phyloP scores from a whole-genome alignment of 2,113 vertebrate species.

The Pheucticus melanocephalus region DNA sequence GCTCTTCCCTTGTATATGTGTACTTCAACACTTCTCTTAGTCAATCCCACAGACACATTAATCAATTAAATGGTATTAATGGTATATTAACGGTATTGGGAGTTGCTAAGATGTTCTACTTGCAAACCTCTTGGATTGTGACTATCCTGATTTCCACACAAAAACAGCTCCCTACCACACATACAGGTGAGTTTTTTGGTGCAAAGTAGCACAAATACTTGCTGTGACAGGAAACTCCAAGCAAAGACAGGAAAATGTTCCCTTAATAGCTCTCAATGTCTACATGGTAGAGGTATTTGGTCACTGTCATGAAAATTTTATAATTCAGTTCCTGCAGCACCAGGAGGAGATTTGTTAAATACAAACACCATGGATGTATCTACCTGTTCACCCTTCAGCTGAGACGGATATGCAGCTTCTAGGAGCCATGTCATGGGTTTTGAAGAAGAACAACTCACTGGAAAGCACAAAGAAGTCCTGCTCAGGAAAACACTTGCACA shows the following conservation, averaged over 20 bases:
- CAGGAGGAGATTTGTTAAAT: not conserved
- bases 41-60: not conserved
- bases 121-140: not conserved
- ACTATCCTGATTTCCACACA: not conserved
- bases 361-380: not conserved
- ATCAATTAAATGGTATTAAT: not conserved
- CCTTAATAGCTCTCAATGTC: not conserved
- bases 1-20: not conserved
- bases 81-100: not conserved
- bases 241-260: not conserved
- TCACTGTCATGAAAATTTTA: not conserved
- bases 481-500: not conserved
- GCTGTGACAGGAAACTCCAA: not conserved
- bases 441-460: not conserved
- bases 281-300: not conserved
- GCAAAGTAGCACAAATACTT: not conserved
- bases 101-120: not conserved
- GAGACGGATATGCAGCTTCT: not conserved
- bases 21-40: not conserved
- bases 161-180: fast-evolving
- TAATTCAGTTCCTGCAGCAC: not conserved
- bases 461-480: not conserved
- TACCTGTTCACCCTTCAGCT: not conserved
- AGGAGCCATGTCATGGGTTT: not conserved
- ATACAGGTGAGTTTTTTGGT: not conserved